Evolutionary conservation across 2,888 invertebrate genomes (phyloP).

Genomic region (Lasioglossum marginatum): DNA sequence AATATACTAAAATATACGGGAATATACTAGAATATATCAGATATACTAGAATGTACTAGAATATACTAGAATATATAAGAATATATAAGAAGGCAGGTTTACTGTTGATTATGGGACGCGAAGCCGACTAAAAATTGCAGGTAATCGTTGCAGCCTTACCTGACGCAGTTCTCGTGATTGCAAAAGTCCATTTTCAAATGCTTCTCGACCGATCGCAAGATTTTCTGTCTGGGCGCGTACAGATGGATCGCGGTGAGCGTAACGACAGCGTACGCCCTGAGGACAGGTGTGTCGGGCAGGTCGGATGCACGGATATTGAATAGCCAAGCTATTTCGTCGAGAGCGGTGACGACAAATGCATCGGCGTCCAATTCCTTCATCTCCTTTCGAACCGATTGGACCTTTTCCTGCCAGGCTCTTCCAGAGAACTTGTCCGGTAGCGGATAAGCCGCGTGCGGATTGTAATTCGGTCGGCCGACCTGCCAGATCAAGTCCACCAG

Average conservation of each 20-base stretch:
- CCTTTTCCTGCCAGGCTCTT: constrained; percentile 91
- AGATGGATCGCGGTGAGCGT: constrained; percentile 88
- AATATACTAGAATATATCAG: too few relatives aligned
- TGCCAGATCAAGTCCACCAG: constrained; percentile 93
- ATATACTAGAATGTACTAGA: too few relatives aligned
- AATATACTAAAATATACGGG: too few relatives aligned
- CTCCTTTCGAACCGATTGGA: constrained; percentile 88
- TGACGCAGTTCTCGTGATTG: constrained; percentile 87
- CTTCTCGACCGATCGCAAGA: constrained; percentile 83
- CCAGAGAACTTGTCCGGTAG: constrained; percentile 87
- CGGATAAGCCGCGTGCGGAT: constrained; percentile 87
- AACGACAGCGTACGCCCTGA: constrained; percentile 91
- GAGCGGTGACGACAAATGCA: constrained; percentile 93
- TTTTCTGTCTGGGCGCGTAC: constrained; percentile 89
- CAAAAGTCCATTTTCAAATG: constrained; percentile 87
- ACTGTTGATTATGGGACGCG: too few relatives aligned
- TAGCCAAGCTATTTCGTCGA: constrained; percentile 96
- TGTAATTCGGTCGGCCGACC: constrained; percentile 87
- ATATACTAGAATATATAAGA: too few relatives aligned
- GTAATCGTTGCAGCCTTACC: constrained; percentile 84
- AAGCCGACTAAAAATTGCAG: too few relatives aligned
- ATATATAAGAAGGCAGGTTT: too few relatives aligned
- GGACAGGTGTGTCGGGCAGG: constrained; percentile 91
- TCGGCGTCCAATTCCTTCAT: constrained; percentile 88
- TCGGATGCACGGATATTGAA: constrained; percentile 95